A percentile compares a stretch with the other conserved stretches of the same genome.
Evolutionary conservation across 2,113 vertebrate species (phyloP).

Genomic region (Bujurquina vittata): DNA sequence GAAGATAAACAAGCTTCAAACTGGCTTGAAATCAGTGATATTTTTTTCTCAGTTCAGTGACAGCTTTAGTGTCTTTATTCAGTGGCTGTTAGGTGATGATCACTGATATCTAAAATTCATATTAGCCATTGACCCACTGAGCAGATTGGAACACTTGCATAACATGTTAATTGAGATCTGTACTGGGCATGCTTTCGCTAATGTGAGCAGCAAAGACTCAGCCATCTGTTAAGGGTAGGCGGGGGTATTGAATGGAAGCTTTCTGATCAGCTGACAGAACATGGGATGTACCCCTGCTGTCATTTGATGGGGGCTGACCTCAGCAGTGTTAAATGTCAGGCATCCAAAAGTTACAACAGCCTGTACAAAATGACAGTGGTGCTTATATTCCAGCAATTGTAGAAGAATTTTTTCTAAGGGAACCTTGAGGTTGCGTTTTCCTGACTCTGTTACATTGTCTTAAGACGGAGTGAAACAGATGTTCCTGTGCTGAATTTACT

Average conservation of each 20-base stretch:
- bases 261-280: constrained; percentile 71
- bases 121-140: constrained; percentile 27
- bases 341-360: constrained; percentile 25
- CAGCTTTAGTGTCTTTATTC: background rate
- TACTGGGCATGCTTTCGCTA: constrained; percentile 25
- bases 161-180: constrained; percentile 59
- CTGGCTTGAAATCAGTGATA: background rate
- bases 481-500: constrained; percentile 61
- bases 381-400: background rate
- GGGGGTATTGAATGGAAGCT: constrained; percentile 53
- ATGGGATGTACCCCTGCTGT: constrained; percentile 53
- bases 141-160: constrained; percentile 47
- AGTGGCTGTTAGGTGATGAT: background rate
- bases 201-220: constrained; percentile 33
- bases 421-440: background rate
- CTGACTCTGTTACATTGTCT: constrained; percentile 10
- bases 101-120: constrained; percentile 6
- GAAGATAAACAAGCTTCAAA: constrained; percentile 1
- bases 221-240: constrained; percentile 52
- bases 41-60: background rate
- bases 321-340: constrained; percentile 67
- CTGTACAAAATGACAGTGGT: constrained; percentile 12
- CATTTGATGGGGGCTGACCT: constrained; percentile 52
- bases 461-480: constrained; percentile 62
- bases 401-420: background rate